phyloP scores from a whole-genome alignment of 2,113 vertebrate genomes.

The Peromyscus maniculatus region DNA sequence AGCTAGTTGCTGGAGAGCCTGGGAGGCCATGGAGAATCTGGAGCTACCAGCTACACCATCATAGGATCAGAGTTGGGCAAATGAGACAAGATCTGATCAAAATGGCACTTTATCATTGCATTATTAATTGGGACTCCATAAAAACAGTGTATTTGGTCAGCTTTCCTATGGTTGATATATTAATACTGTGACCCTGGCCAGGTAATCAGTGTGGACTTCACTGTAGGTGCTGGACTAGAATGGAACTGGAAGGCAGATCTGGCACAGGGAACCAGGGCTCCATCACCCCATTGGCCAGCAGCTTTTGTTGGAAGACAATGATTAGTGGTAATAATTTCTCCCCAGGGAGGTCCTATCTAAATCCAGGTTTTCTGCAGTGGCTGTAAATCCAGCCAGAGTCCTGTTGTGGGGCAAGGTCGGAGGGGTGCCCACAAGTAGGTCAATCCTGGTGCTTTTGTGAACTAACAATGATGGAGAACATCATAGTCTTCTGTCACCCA shows the following conservation, averaged over 20 bases:
- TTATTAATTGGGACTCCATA: constrained; percentile 83
- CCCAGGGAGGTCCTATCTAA: constrained; percentile 83
- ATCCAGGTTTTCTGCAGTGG: constrained; percentile 82
- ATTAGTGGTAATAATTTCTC: constrained; percentile 88
- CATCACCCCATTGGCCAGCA: constrained; percentile 78
- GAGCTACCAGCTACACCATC: background rate
- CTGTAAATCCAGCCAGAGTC: constrained; percentile 77
- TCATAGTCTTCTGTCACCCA: background rate
- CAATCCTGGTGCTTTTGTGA: constrained; percentile 83
- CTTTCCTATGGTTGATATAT: constrained; percentile 81
- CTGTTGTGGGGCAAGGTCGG: constrained; percentile 79
- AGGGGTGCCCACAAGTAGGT: constrained; percentile 81
- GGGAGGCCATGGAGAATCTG: background rate
- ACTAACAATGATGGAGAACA: constrained; percentile 59
- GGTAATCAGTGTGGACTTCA: constrained; percentile 79
- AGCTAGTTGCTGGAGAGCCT: background rate
- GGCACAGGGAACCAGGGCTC: constrained; percentile 74
- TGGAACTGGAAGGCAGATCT: constrained; percentile 75
- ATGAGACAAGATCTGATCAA: background rate
- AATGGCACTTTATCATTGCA: constrained; percentile 77
- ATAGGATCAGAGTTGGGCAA: background rate
- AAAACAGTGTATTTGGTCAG: constrained; percentile 83
- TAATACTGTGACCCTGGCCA: constrained; percentile 83
- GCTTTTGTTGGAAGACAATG: constrained; percentile 86
- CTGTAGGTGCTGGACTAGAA: constrained; percentile 67